These are phyloP conservation scores for Salvelinus namaycush DNA, from an alignment of 2,113 vertebrate species.

Conservation along the genomic window DNA sequence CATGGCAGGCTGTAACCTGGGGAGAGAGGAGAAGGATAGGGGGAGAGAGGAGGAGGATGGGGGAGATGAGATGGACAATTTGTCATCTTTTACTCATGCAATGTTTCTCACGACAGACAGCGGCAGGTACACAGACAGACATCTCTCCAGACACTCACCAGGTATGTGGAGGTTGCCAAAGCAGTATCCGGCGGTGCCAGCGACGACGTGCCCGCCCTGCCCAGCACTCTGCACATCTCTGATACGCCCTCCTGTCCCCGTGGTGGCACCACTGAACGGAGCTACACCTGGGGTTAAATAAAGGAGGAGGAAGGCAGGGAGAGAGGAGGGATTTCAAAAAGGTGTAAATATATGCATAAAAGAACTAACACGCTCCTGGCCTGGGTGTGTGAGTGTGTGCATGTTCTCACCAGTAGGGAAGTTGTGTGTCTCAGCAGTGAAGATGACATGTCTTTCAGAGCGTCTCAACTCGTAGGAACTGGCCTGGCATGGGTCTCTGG, in stretches of 20 bases:
- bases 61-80: neutral
- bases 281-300: constrained; percentile 76
- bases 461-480: constrained; percentile 71
- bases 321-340: neutral
- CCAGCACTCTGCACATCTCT: constrained; percentile 89
- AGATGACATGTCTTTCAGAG: constrained; percentile 83
- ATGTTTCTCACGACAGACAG: neutral
- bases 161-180: constrained; percentile 89
- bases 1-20: constrained; percentile 84
- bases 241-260: constrained; percentile 89
- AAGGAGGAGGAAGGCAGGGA: neutral
- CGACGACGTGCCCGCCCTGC: constrained; percentile 86
- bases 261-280: constrained; percentile 89
- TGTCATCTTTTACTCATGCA: too few species aligned
- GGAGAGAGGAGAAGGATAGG: neutral
- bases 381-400: neutral
- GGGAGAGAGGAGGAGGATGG: neutral
- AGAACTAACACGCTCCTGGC: too few species aligned
- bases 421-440: constrained; percentile 95
- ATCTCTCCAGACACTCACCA: constrained; percentile 65
- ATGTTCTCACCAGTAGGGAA: constrained; percentile 84
- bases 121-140: neutral
- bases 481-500: constrained; percentile 74
- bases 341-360: neutral
- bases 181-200: constrained; percentile 90